Conservation (phyloP, 2,888 invertebrate species). For the Dryocosmus kuriphilus region DNA sequence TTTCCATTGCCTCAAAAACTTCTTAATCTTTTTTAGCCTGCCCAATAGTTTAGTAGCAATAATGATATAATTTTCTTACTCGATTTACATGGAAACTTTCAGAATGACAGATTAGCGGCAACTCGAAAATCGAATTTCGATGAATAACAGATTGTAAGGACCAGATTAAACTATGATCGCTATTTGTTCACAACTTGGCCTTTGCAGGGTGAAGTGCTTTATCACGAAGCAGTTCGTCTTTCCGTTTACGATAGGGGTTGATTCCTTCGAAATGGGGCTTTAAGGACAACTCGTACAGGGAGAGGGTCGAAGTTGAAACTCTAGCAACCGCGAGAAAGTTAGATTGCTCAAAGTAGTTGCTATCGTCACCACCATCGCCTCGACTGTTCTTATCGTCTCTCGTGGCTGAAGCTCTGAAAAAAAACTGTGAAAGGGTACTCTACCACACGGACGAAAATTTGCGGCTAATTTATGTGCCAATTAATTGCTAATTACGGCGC, state of each 20-base stretch:
- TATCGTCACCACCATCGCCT: slow-evolving; percentile 54
- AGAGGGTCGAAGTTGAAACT: slow-evolving; percentile 37
- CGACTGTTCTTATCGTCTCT: slow-evolving; percentile 66
- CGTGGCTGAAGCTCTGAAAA: slow-evolving; percentile 53
- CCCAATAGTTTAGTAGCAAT: no score
- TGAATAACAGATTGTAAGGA: not conserved
- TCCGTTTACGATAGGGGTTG: not conserved
- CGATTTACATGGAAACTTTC: not conserved
- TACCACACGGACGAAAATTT: slow-evolving; percentile 53
- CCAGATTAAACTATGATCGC: not conserved
- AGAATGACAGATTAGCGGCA: not conserved
- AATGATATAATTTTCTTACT: no score
- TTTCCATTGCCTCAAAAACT: no score
- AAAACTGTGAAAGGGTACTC: slow-evolving; percentile 37
- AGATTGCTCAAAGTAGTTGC: slow-evolving; percentile 74
- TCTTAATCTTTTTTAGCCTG: no score
- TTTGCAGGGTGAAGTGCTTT: not conserved
- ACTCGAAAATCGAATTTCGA: not conserved
- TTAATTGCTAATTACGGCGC: slow-evolving; percentile 76
- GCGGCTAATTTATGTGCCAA: slow-evolving; percentile 75
- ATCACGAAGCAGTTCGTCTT: slow-evolving; percentile 19
- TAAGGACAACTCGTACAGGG: not conserved
- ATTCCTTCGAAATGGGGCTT: slow-evolving; percentile 7
- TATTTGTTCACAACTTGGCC: slow-evolving; percentile 7
- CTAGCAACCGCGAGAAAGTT: slow-evolving; percentile 68